Evolutionary conservation across 1,140 invertebrate genomes (phyloP).

Genomic region (Gerris buenoi): DNA sequence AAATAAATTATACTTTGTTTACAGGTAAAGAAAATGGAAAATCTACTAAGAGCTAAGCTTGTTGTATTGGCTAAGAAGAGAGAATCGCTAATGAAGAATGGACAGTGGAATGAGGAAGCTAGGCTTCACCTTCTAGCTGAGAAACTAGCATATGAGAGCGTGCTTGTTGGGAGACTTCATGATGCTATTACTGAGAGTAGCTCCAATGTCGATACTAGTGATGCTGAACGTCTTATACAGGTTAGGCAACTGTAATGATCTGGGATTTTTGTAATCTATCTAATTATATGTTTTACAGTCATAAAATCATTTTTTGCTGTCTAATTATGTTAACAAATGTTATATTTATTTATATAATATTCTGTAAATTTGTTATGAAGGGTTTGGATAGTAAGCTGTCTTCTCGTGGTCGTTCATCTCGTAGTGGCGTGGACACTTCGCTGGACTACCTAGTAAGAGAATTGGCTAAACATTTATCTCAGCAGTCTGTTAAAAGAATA

Average conservation of each 20-base stretch:
- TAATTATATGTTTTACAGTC: too few relatives aligned
- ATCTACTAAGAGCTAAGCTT: constrained; percentile 45
- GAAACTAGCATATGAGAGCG: constrained; percentile 57
- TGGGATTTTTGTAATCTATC: too few relatives aligned
- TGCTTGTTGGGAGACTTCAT: constrained; percentile 44
- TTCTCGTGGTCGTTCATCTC: background rate
- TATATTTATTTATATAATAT: too few relatives aligned
- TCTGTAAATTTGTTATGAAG: background rate
- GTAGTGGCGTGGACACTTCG: constrained; percentile 19
- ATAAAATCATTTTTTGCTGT: too few relatives aligned
- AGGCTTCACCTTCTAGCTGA: constrained; percentile 53
- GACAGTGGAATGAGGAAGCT: constrained; percentile 45
- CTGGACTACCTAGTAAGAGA: constrained; percentile 20
- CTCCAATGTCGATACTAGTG: constrained; percentile 18
- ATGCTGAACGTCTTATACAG: constrained; percentile 28
- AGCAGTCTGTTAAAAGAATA: constrained; percentile 14
- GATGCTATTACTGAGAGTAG: constrained; percentile 32
- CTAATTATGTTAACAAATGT: too few relatives aligned
- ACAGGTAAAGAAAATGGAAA: constrained; percentile 20
- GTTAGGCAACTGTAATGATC: constrained; percentile 17
- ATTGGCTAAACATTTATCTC: constrained; percentile 17
- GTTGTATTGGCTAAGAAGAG: constrained; percentile 45
- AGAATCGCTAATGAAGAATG: constrained; percentile 39
- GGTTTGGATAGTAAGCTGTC: background rate
- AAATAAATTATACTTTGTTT: background rate